A percentile compares a stretch with the other conserved stretches of the same genome.
These are phyloP conservation scores for Oncopodura yosiiana DNA, from an alignment of 1,140 invertebrate genomes.

Conservation along the genomic window DNA sequence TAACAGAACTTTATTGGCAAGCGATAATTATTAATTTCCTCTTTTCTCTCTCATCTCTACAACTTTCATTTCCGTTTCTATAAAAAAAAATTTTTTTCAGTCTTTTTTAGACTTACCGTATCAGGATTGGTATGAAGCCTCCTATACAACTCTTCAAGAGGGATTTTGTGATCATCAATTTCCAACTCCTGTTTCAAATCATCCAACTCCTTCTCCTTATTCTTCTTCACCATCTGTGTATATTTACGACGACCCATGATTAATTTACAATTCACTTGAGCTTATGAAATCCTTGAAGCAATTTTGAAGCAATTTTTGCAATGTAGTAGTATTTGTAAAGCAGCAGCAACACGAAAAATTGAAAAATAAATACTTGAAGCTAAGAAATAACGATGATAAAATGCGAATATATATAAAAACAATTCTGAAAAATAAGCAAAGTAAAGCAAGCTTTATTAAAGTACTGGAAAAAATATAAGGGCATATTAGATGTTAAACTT, in stretches of 20 bases:
- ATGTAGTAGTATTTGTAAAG: background rate
- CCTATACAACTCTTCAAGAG: constrained; percentile 90
- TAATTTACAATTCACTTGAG: background rate
- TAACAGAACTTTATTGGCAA: too few species aligned
- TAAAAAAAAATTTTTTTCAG: constrained; percentile 20
- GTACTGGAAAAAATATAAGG: too few species aligned
- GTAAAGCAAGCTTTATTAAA: too few species aligned
- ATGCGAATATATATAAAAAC: too few species aligned
- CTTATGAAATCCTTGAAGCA: background rate
- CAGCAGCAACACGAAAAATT: background rate
- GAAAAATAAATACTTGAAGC: background rate
- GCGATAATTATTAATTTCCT: too few species aligned
- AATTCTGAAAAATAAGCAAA: too few species aligned
- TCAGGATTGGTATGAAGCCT: constrained; percentile 91
- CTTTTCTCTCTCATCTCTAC: too few species aligned
- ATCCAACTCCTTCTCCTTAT: constrained; percentile 80
- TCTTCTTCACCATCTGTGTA: constrained; percentile 37
- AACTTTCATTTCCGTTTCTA: too few species aligned
- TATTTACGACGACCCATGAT: constrained; percentile 10
- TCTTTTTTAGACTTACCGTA: constrained; percentile 59
- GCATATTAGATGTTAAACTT: too few species aligned
- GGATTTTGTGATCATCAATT: constrained; percentile 96
- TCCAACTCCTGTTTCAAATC: constrained; percentile 97
- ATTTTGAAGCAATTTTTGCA: background rate
- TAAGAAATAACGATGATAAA: constrained; percentile 3